Evolutionary conservation across 2,113 vertebrate species (phyloP), one percentile per base, ranked within the genome.

Genomic region (Edolisoma coerulescens): DNA sequence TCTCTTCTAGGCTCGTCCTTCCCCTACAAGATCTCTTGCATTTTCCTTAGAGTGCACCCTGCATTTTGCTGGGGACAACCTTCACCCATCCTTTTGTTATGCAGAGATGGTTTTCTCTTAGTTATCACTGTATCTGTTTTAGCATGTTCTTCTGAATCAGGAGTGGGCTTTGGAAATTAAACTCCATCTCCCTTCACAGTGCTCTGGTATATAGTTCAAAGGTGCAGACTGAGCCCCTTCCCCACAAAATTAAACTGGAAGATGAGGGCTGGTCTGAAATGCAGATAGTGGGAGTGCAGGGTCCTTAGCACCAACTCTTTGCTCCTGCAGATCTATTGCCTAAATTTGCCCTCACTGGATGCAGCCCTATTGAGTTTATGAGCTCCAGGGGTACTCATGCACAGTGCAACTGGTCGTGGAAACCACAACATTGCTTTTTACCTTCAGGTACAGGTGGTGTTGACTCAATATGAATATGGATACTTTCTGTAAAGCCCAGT

Each of bases 231-330:
- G 24, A 73, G 57, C 35, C 14, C 10, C 50, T 75, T 70, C 45
- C 8, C 78, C 17, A 45, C 13, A 42, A 9, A 73, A 61, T 37
- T 26, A 23, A 56, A 14, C 42, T 20, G 54, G 50, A 68, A 87
- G 18, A 18, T 39, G 49, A 77, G 52, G 67, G 21, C 56, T 50
- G 47, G 10, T 73, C 26, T 41, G 30, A 68, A 71, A 54, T 26
- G 10, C 1, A 0, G 2, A 4, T 3, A 20, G 8, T 13, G 16
- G 50, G 33, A 86, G 20, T 2, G 1, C 39, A 81, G 39, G 18
- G 24, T 39, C 39, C 56, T 59, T 28, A 28, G 12, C 28, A 57
- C 3, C 22, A 54, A 3, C 17, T 41, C 5, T 77, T 50, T 33
- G 20, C 13, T 54, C 44, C 39, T 39, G 37, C n/a, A 75, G 50